Evolutionary conservation across 2,888 invertebrate genomes (phyloP).

Genomic region (Cephus spinipes): DNA sequence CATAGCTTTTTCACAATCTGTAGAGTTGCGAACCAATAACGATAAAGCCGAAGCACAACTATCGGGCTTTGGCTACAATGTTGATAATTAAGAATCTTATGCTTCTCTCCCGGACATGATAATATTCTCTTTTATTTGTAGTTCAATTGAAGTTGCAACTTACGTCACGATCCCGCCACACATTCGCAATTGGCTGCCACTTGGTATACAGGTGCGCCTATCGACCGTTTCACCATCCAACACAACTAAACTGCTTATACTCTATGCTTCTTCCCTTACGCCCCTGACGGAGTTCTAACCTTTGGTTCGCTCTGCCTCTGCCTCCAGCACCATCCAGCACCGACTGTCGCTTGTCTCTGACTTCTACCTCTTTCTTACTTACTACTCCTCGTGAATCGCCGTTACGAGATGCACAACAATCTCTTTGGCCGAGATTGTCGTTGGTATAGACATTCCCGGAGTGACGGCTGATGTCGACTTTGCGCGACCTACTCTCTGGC

Average conservation of each 20-base stretch:
- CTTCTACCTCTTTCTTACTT: neutral
- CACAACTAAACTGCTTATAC: neutral
- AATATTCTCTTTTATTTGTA: neutral
- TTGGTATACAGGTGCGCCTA: neutral
- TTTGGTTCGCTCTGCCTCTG: neutral
- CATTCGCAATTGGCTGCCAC: neutral
- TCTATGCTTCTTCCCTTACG: neutral
- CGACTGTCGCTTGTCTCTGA: neutral
- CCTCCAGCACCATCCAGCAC: neutral
- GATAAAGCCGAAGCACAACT: neutral
- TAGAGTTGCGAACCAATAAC: neutral
- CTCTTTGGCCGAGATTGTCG: neutral
- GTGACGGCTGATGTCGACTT: neutral
- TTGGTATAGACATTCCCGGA: neutral
- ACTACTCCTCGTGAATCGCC: neutral
- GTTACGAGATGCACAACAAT: neutral
- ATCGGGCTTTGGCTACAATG: neutral
- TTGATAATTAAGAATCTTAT: neutral
- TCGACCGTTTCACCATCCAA: constrained; percentile 2
- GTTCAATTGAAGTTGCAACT: constrained; percentile 23
- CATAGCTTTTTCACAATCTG: neutral
- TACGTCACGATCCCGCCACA: constrained; percentile 25
- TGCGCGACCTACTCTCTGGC: neutral
- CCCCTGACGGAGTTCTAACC: neutral
- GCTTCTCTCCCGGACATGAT: neutral